Base-by-base conservation (phyloP, 2,888 invertebrate genomes). In the Drosophila parthenogenetica region DNA sequence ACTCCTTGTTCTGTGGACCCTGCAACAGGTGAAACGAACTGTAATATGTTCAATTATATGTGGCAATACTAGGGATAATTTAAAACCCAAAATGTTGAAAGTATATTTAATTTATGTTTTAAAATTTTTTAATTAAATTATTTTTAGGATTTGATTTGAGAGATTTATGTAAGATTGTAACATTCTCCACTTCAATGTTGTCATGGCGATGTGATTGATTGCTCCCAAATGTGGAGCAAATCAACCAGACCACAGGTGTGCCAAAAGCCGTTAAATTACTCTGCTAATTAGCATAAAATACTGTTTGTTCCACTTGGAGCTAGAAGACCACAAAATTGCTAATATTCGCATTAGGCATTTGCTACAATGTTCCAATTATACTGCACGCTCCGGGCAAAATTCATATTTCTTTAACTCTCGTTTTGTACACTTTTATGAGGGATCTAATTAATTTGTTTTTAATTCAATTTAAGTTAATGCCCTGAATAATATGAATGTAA, bases 401-500 rank as follows among this genome's bases (percentile, higher is more conserved):
- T 77, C 64, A 78, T 69, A 73, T 65, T 73, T 78, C 59, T 63
- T 54, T 73, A 50, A 61, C 42, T 51, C 50, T n/a, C 64, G 67
- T 50, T 66, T 76, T 55, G 69, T 61, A 57, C 54, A 70, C 73
- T 84, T 82, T 71, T 77, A 82, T 76, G 79, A 69, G 55, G 70
- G 67, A 83, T 88, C 87, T 88, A 88, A 84, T 88, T 88, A 85
- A 85, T 85, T 85, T 88, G 84, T 86, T 88, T 89, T 86, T 86
- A 89, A 87, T 86, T 86, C 85, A 89, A 89, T 87, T 87, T 79
- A 76, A 86, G 69, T 84, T 87, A 87, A 87, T 85, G 89, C 77
- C 80, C 69, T 39, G 49, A 72, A 78, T 66, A 59, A 72, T 72
- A 65, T 51, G 42, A 73, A 63, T 54, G 60, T 50, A 54, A 63